Base-by-base conservation (phyloP, 35 echinoderm and acorn worm species). In the Apostichopus californicus region DNA sequence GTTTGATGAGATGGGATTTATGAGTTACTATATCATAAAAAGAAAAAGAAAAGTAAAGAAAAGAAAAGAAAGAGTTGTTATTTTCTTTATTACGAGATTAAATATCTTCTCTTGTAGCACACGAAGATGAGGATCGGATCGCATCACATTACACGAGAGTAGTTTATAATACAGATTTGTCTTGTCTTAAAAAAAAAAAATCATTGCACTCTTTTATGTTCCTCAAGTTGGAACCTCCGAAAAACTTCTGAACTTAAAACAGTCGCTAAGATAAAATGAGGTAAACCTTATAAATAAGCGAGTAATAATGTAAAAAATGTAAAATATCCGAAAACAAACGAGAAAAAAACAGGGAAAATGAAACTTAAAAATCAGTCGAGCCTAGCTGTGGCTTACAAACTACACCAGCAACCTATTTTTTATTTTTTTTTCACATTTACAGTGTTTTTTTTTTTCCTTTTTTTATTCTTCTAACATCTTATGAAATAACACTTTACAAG, bases 281-380 rank as follows among this genome's bases (percentile, higher is more conserved):
- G 81, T 85, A 85, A 85, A 85, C 81, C 81, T 85, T 85, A 85
- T 85, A 85, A 85, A 85, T 85, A 85, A 58, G 81, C 81, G 57
- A 85, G 56, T 59, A 85, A 52, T 85, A 22, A 84, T 55, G 56
- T 18, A 54, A 84, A 54, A 58, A 25, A 58, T 83, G 13, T 85
- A 85, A 85, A 85, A 59, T 59, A 58, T 59, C 54, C 21, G 71
- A 75, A n/a, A 75, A 68, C 18, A 68, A 68, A 14, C 11, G 71
- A 75, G 17, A 20, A 75, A n/a, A 73, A 75, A 75, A 22, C n/a
- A 75, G n/a, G n/a, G 71, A 75, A 73, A 75, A 75, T 18, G 17
- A 75, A 18, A 75, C 13, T n/a, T 20, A 75, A 75, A 68, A 18
- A 75, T 75, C 17, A 22, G 12, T 75, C 17, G 6, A 75, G 71